A percentile compares a stretch with the other conserved stretches of the same genome.
phyloP scores from a whole-genome alignment of 2,113 vertebrate genomes.

The Cheirogaleus medius region DNA sequence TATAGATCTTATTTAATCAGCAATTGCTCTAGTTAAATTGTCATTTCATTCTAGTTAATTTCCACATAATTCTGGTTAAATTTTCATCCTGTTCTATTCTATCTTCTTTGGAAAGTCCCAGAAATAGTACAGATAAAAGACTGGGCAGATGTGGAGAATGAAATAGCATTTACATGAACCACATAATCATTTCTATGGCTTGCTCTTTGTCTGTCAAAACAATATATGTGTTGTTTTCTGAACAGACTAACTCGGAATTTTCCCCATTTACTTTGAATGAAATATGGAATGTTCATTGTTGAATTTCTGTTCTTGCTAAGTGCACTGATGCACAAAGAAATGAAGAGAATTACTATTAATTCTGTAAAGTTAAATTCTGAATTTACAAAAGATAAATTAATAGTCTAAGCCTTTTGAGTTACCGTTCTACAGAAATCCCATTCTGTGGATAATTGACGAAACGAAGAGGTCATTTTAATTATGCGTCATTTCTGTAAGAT shows the following conservation, averaged over 20 bases:
- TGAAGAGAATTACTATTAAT: not conserved
- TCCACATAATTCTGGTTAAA: not conserved
- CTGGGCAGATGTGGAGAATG: not conserved
- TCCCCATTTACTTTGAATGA: not conserved
- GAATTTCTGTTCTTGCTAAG: not conserved
- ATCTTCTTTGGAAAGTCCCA: not conserved
- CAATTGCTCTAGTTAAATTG: not conserved
- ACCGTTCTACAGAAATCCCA: conserved; percentile 15
- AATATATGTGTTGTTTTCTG: not conserved
- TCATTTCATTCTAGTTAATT: not conserved
- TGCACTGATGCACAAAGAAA: not conserved
- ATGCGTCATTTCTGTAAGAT: conserved; percentile 28
- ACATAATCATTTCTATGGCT: not conserved
- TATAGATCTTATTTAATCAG: not conserved
- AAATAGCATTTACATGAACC: conserved; percentile 15
- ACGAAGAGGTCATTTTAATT: conserved; percentile 65
- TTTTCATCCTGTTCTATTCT: not conserved
- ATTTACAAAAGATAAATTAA: conserved; percentile 43
- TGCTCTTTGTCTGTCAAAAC: conserved; percentile 14
- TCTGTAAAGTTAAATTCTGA: conserved; percentile 12
- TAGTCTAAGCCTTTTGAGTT: conserved; percentile 7
- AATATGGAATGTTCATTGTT: not conserved
- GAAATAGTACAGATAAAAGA: not conserved
- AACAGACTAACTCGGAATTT: not conserved
- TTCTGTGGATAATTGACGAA: conserved; percentile 66